Percentiles rank a stretch among this genome's conserved stretches.
These are phyloP conservation scores for Bucco capensis DNA, from an alignment of 2,113 vertebrate species.

Conservation along the genomic window DNA sequence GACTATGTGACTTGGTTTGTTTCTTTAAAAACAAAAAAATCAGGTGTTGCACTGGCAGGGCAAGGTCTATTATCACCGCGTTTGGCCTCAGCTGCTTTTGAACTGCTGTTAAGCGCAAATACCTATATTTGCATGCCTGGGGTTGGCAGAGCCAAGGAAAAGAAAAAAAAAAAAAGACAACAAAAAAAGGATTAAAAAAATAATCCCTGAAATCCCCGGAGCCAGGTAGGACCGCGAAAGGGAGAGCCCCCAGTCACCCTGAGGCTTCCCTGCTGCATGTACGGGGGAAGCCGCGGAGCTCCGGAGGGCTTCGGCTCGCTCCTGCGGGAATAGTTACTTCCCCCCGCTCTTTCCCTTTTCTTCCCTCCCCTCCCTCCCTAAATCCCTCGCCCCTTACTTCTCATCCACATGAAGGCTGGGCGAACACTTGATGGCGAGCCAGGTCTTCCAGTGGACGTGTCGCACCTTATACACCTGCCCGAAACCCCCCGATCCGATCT, in stretches of 20 bases:
- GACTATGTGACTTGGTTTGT: rapidly evolving
- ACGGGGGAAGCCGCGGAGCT: not conserved
- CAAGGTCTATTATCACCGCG: rapidly evolving
- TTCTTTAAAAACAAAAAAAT: not conserved
- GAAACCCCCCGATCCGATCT: slow-evolving; percentile 94
- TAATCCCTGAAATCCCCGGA: not conserved
- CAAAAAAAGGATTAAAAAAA: not conserved
- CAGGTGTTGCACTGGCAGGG: not conserved
- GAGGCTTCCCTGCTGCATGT: not conserved
- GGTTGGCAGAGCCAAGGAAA: not conserved
- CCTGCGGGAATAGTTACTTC: not conserved
- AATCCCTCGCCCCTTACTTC: slow-evolving; percentile 75
- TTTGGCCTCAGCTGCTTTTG: too few relatives aligned
- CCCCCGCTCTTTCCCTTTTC: too few relatives aligned
- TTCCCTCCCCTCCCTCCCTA: not conserved
- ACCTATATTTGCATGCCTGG: not conserved
- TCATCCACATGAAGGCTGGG: slow-evolving; percentile 93
- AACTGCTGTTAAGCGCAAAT: too few relatives aligned
- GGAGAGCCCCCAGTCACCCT: not conserved
- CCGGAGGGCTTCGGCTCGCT: not conserved
- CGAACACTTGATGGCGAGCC: slow-evolving; percentile 96
- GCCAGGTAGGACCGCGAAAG: not conserved
- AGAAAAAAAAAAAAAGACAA: too few relatives aligned
- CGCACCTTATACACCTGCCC: slow-evolving; percentile 97
- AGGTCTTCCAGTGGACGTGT: slow-evolving; percentile 96